Evolutionary conservation across 2,888 invertebrate genomes (phyloP), one percentile per base, ranked within the genome.

Genomic region (Terebella lapidaria): DNA sequence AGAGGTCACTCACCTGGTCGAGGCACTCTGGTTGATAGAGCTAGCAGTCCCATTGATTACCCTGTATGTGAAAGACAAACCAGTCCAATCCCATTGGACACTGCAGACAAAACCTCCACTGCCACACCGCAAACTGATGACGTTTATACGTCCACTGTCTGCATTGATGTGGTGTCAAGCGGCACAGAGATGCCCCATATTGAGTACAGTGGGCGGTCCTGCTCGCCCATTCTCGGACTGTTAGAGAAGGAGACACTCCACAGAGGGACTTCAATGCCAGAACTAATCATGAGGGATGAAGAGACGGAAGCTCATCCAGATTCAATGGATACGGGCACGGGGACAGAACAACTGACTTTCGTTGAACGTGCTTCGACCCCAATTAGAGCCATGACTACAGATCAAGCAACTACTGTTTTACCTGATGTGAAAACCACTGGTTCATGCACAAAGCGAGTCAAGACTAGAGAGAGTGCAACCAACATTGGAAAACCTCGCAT

Each of bases 281-380:
- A 10, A 35, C 10, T 35, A 10, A n/a, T 35, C n/a, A 10, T 15
- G 42, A 35, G n/a, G n/a, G 42, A 35, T n/a, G 42, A 35, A 35
- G n/a, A 10, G 42, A 35, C 10, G 10, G 42, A 15, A 10, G 42
- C 42, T n/a, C 10, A 35, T 10, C 42, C 42, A n/a, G 42, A 35
- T 35, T 15, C 10, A n/a, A n/a, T 15, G 42, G n/a, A n/a, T n/a
- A n/a, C n/a, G 10, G 42, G 42, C 10, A 35, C n/a, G 10, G n/a
- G n/a, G 10, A 35, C 42, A n/a, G 42, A 10, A 15, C 10, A 10
- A n/a, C 42, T n/a, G 42, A 15, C 42, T 10, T 22, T 5, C 15
- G 49, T 49, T 5, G 22, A 49, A 15, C 24, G 56, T 26, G 56
- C 56, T 2, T 24, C 46, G 24, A 46, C 56, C n/a, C 56, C 56